Evolutionary conservation across 2,113 vertebrate species (phyloP).

Genomic region (Bombycilla garrulus): DNA sequence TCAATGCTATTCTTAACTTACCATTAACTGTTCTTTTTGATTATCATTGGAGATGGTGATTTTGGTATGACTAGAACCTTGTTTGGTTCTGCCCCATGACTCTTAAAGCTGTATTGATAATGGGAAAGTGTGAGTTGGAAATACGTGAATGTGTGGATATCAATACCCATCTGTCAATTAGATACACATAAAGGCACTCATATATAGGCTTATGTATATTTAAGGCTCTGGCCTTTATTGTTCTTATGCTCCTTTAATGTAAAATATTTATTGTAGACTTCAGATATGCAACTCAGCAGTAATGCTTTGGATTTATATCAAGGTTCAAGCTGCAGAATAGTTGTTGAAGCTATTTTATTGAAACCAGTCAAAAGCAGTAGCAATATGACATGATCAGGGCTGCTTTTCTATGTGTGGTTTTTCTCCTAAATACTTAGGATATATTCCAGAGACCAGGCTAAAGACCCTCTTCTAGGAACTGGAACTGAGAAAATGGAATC

Average conservation of each 20-base stretch:
- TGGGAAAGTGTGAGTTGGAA: not conserved
- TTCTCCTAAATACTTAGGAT: not conserved
- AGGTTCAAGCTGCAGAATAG: not conserved
- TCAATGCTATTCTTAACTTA: not conserved
- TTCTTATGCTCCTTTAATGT: not conserved
- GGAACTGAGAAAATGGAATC: not conserved
- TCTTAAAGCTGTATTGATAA: not conserved
- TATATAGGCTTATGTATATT: not conserved
- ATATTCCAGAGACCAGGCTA: not conserved
- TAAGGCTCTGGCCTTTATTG: not conserved
- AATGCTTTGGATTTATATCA: not conserved
- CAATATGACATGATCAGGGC: not conserved
- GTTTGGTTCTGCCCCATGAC: not conserved
- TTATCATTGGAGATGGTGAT: not conserved
- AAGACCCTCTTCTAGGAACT: not conserved
- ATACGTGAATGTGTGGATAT: not conserved
- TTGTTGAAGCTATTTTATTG: not conserved
- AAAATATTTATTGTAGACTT: not conserved
- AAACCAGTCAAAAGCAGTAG: not conserved
- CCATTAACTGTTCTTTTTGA: not conserved
- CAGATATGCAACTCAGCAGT: not conserved
- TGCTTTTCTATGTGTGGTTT: not conserved
- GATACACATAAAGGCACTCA: not conserved
- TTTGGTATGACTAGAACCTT: not conserved
- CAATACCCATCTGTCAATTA: rapidly evolving